Evolutionary conservation across 2,113 vertebrate genomes (phyloP).

Genomic region (Sphyrna mokarran): DNA sequence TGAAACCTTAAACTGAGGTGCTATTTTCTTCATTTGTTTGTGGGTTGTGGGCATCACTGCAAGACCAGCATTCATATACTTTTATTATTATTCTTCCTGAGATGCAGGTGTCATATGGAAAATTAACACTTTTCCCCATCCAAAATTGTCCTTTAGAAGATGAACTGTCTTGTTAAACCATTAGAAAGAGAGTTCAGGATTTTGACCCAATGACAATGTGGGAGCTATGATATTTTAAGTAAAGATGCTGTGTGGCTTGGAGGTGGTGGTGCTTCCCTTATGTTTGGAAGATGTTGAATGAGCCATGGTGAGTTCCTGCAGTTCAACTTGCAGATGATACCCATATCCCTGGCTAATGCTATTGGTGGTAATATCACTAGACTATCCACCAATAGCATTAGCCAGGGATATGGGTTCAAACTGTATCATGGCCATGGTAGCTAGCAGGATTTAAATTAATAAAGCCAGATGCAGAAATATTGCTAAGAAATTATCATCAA

Average conservation of each 20-base stretch:
- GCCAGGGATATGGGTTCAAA: too few relatives aligned
- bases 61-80: background rate
- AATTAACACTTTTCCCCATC: background rate
- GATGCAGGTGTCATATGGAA: background rate
- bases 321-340: background rate
- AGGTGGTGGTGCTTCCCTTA: background rate
- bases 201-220: background rate
- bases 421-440: too few relatives aligned
- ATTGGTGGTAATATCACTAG: too few relatives aligned
- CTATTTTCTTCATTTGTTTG: too few relatives aligned
- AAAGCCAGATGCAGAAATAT: too few relatives aligned
- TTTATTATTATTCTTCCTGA: background rate
- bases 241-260: background rate
- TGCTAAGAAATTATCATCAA: too few relatives aligned
- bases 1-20: background rate
- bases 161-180: background rate
- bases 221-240: background rate
- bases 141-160: background rate
- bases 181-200: background rate
- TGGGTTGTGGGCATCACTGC: too few relatives aligned
- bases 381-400: too few relatives aligned
- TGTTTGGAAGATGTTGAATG: background rate
- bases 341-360: too few relatives aligned
- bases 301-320: background rate
- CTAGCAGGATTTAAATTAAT: too few relatives aligned